Evolutionary conservation across 2,797 vertebrate species (phyloP).

Genomic region (Zenarchopterus dispar): DNA sequence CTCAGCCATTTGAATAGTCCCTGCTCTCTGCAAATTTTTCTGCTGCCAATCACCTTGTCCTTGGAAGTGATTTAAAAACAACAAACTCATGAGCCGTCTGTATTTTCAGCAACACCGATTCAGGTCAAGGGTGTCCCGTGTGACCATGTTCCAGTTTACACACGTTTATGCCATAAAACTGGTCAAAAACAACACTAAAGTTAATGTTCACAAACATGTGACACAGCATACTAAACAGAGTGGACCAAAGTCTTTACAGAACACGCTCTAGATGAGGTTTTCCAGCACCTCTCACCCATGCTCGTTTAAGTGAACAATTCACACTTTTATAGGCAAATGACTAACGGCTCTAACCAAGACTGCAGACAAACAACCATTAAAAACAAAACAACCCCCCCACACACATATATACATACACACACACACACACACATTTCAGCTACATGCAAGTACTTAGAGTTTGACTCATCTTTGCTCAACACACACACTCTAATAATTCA

Average conservation of each 20-base stretch:
- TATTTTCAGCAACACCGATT: neutral
- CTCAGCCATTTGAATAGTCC: slow-evolving; percentile 58
- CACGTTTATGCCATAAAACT: slow-evolving; percentile 3
- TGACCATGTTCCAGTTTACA: neutral
- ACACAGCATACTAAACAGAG: slow-evolving; percentile 24
- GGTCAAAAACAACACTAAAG: neutral
- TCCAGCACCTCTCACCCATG: neutral
- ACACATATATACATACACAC: neutral
- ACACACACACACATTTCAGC: neutral
- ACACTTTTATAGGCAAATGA: neutral
- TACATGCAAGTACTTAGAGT: slow-evolving; percentile 5
- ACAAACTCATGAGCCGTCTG: neutral
- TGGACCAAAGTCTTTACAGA: slow-evolving; percentile 14
- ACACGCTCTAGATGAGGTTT: slow-evolving; percentile 2
- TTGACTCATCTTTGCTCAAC: neutral
- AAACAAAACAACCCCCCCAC: too few species aligned
- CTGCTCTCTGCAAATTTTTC: slow-evolving; percentile 4
- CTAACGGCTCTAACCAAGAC: neutral
- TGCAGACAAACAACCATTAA: too few species aligned
- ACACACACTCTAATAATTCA: neutral
- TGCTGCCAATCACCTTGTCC: neutral
- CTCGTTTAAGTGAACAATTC: neutral
- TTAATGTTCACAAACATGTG: slow-evolving; percentile 23
- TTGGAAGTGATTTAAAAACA: neutral
- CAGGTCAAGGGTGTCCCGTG: slow-evolving; percentile 14